Base-by-base conservation (phyloP, 2,113 vertebrate genomes). In the Brachyhypopomus occidentalis region DNA sequence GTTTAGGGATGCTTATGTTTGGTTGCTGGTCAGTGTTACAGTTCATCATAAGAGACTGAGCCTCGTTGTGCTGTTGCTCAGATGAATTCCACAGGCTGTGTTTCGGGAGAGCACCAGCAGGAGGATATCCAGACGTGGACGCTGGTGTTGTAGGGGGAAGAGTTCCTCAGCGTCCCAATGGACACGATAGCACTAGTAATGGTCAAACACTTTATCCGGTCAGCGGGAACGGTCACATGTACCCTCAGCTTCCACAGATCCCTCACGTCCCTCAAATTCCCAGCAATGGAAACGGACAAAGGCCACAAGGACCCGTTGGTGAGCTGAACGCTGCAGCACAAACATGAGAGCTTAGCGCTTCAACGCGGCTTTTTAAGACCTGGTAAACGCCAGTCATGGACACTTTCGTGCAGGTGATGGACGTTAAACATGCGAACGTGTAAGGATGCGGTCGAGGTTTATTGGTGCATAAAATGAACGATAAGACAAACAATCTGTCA, bases 21-120 rank as follows among this genome's bases (percentile, higher is more conserved):
- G 66, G 66, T 41, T 70, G 19, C 34, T 41, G 34, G 30, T 41
- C 19, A n/a, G 59, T 74, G 20, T n/a, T 52, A 14, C 55, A 9
- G 38, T 52, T 36, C 17, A 23, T 55, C 56, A 30, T 58, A 11
- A 20, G 11, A 17, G 22, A 56, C 72, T 64, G 63, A 14, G 22
- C 22, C 25, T 52, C 22, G 45, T 16, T 71, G 20, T 82, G n/a
- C 78, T 9, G 25, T 48, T 22, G 19, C 34, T 64, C 45, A 96
- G 95, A 95, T 74, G 94, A 96, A 17, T 91, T 94, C 77, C 92
- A 77, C 25, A 92, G 92, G 55, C 92, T 96, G 74, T 96, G 95
- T 70, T 85, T 93, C 73, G 92, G 92, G 1, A 87, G 89, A 0
- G 20, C 86, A 76, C 77, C 92, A 59, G 87, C 88, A 67, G 89